Percentiles rank a stretch among this genome's conserved stretches.
These are phyloP conservation scores for Nasonia vitripennis DNA, from an alignment of 1,140 invertebrate genomes.

Conservation along the genomic window DNA sequence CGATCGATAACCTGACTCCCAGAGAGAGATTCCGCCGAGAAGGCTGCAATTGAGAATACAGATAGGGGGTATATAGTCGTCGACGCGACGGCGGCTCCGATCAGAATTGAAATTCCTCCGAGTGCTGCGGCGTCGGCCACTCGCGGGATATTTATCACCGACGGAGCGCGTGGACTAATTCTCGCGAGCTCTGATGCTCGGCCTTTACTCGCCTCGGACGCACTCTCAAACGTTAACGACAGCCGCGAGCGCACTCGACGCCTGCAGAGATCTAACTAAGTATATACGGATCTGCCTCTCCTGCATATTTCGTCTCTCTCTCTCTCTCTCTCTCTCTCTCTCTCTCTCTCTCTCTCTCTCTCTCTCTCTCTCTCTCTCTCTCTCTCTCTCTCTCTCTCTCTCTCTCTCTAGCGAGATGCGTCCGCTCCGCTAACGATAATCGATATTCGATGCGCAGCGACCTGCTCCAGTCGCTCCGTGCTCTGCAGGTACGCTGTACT, in stretches of 20 bases:
- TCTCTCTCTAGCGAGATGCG: background rate
- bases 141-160: background rate
- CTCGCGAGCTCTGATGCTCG: background rate
- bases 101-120: background rate
- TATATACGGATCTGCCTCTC: background rate
- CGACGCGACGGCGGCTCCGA: background rate
- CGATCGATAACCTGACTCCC: background rate
- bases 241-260: slow-evolving; percentile 45
- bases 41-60: background rate
- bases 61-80: background rate
- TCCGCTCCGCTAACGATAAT: slow-evolving; percentile 36
- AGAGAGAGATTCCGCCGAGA: too few species aligned
- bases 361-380: background rate
- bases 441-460: background rate
- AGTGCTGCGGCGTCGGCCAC: background rate
- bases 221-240: slow-evolving; percentile 47
- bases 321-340: slow-evolving; percentile 28
- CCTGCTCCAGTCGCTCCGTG: background rate
- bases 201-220: too few species aligned
- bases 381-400: too few species aligned
- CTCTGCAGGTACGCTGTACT: background rate
- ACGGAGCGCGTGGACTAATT: background rate
- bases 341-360: slow-evolving; percentile 39
- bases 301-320: slow-evolving; percentile 21
- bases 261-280: too few species aligned